Evolutionary conservation across 2,797 vertebrate species (phyloP).

Genomic region (Syngnathus acus): DNA sequence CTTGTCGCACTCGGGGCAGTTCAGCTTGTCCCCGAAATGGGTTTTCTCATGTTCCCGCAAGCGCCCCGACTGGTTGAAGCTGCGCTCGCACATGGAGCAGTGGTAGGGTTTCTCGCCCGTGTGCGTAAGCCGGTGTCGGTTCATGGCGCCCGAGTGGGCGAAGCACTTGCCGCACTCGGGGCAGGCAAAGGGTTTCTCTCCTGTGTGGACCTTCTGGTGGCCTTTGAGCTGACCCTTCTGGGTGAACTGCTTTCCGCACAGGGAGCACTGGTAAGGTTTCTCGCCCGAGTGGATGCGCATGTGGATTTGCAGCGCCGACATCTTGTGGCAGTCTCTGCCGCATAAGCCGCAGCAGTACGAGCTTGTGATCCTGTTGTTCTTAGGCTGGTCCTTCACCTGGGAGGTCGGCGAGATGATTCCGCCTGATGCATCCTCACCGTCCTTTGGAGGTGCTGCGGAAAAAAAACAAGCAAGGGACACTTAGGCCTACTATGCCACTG

Average conservation of each 20-base stretch:
- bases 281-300: slow-evolving; percentile 81
- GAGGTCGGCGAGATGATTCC: slow-evolving; percentile 10
- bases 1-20: slow-evolving; percentile 63
- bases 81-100: slow-evolving; percentile 55
- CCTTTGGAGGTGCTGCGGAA: slow-evolving; percentile 28
- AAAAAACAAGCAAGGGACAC: no score
- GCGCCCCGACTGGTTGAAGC: slow-evolving; percentile 65
- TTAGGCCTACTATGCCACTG: no score
- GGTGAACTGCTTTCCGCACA: slow-evolving; percentile 67
- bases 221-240: slow-evolving; percentile 67
- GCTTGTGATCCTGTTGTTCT: slow-evolving; percentile 30
- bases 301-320: slow-evolving; percentile 66
- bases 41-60: slow-evolving; percentile 64
- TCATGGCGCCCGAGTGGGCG: slow-evolving; percentile 63
- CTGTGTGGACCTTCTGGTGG: slow-evolving; percentile 65
- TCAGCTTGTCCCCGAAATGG: slow-evolving; percentile 64
- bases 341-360: slow-evolving; percentile 64
- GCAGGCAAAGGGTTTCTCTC: slow-evolving; percentile 61
- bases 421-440: not conserved
- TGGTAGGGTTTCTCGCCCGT: slow-evolving; percentile 62
- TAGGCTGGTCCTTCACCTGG: slow-evolving; percentile 13
- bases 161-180: slow-evolving; percentile 66
- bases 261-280: slow-evolving; percentile 80
- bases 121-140: slow-evolving; percentile 63
- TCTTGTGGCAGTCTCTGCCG: slow-evolving; percentile 66